These are phyloP conservation scores for Clistopyga incitator DNA, from an alignment of 2,888 invertebrate species.

Conservation along the genomic window DNA sequence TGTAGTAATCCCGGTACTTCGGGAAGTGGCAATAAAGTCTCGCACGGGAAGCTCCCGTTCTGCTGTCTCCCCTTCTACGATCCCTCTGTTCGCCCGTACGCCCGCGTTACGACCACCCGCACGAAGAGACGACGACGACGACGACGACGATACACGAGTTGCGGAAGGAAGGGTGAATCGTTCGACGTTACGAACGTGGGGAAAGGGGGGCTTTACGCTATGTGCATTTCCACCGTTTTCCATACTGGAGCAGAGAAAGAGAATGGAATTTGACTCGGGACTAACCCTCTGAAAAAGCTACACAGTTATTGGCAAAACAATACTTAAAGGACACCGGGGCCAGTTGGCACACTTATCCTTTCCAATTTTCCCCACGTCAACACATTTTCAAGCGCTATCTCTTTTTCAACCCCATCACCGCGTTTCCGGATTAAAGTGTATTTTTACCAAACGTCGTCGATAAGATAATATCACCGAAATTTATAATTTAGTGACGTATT, in stretches of 20 bases:
- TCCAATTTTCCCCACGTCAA: no score
- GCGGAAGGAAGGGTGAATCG: conserved; percentile 64
- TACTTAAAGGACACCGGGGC: neutral
- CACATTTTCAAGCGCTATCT: no score
- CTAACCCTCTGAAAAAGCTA: conserved; percentile 15
- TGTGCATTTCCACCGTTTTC: conserved; percentile 50
- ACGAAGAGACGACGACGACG: conserved; percentile 47
- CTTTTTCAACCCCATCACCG: no score
- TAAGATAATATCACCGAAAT: no score
- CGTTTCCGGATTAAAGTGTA: no score
- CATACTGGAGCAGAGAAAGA: conserved; percentile 48
- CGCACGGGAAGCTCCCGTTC: conserved; percentile 58
- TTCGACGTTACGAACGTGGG: conserved; percentile 35
- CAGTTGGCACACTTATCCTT: no score
- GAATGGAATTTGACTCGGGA: conserved; percentile 19
- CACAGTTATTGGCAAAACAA: conserved; percentile 17
- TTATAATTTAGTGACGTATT: no score
- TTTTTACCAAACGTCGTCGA: no score
- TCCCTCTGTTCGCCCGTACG: conserved; percentile 47
- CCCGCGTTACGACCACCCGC: conserved; percentile 50
- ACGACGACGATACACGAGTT: conserved; percentile 63
- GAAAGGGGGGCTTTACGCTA: conserved; percentile 13
- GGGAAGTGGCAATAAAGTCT: conserved; percentile 69
- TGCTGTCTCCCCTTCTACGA: conserved; percentile 44
- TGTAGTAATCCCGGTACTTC: conserved; percentile 68